phyloP scores from a whole-genome alignment of 2,797 vertebrate genomes.

The Anguilla obscura region DNA sequence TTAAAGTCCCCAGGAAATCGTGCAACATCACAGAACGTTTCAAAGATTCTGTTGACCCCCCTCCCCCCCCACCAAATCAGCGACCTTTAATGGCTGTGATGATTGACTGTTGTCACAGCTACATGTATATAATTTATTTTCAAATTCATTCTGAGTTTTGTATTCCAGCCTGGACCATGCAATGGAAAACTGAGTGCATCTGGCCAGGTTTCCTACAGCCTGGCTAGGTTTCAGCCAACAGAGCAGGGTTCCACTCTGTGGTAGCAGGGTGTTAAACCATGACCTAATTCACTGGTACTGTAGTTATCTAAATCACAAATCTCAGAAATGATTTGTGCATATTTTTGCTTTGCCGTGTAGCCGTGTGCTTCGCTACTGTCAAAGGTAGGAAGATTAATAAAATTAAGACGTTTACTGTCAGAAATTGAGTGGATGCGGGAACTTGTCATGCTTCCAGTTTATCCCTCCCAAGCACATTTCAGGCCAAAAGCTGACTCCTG shows the following conservation, averaged over 20 bases:
- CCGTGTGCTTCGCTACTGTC: background rate
- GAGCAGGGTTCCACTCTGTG: background rate
- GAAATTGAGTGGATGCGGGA: background rate
- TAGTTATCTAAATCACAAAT: background rate
- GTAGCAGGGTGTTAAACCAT: slow-evolving; percentile 1
- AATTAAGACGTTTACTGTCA: background rate
- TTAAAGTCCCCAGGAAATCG: background rate
- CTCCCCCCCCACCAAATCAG: background rate
- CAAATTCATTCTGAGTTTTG: background rate
- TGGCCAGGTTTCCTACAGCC: background rate
- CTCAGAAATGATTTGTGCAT: background rate
- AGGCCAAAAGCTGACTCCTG: background rate
- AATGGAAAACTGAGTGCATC: background rate
- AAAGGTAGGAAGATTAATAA: background rate
- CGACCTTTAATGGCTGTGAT: background rate
- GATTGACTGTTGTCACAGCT: background rate
- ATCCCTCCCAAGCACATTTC: background rate
- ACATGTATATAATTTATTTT: background rate
- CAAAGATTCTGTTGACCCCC: background rate
- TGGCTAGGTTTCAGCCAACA: background rate
- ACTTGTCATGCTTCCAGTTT: background rate
- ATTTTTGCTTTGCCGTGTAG: background rate
- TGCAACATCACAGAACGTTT: background rate
- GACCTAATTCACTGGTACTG: background rate
- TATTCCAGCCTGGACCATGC: background rate